These are phyloP conservation scores for Perodicticus potto DNA, from an alignment of 2,797 vertebrate genomes.

Conservation along the genomic window DNA sequence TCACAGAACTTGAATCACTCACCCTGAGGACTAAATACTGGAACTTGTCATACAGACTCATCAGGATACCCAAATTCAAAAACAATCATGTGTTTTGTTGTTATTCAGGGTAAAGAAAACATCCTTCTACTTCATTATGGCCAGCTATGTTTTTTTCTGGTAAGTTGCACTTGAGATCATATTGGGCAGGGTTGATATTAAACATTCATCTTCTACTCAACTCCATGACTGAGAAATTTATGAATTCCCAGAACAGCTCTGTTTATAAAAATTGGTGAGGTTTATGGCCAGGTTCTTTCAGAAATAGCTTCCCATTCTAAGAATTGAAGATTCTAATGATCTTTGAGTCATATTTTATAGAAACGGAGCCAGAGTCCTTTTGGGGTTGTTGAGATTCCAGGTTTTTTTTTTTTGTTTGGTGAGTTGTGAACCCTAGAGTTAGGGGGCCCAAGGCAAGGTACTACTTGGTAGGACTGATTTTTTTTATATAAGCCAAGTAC, in stretches of 20 bases:
- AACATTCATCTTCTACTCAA: constrained; percentile 44
- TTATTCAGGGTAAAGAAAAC: constrained; percentile 45
- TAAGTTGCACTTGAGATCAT: constrained; percentile 62
- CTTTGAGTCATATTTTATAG: background rate
- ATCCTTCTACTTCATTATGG: background rate
- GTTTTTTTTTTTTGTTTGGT: background rate
- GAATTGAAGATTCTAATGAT: background rate
- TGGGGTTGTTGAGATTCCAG: background rate
- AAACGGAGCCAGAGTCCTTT: background rate
- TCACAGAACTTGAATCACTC: background rate
- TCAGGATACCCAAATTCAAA: background rate
- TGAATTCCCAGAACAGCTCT: constrained; percentile 54
- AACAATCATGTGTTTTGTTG: background rate
- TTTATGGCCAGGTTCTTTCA: constrained; percentile 49
- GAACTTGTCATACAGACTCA: background rate
- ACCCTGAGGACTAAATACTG: background rate
- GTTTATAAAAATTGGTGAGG: constrained; percentile 55
- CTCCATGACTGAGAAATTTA: background rate
- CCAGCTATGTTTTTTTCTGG: background rate
- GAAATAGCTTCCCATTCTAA: constrained; percentile 48
- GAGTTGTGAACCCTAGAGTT: background rate
- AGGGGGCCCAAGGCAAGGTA: background rate
- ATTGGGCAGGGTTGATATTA: constrained; percentile 40
- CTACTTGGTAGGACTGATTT: background rate
- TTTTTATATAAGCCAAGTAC: background rate